A percentile compares a stretch with the other conserved stretches of the same genome.
Conservation (phyloP, 2,797 vertebrate genomes). For the Periophthalmus magnuspinnatus region DNA sequence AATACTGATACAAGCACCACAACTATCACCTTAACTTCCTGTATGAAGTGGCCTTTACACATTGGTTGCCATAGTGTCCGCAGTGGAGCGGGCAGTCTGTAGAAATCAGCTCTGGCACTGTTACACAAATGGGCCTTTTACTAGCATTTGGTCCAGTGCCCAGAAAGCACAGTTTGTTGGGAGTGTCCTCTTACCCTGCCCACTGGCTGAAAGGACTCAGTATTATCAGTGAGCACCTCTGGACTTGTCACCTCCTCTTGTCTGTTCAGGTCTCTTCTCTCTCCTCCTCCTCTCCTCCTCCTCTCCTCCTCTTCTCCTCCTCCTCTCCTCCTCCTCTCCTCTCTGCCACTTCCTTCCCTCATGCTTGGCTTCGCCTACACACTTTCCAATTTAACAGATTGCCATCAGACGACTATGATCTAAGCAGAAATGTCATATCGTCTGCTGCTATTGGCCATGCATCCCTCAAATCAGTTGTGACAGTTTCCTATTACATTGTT, state of each 20-base stretch:
- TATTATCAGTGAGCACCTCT: constrained; percentile 70
- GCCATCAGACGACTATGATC: constrained; percentile 63
- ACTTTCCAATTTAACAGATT: constrained; percentile 60
- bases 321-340: not conserved
- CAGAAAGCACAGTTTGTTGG: constrained; percentile 77
- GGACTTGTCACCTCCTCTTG: constrained; percentile 56
- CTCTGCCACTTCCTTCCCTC: constrained; percentile 21
- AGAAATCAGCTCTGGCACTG: constrained; percentile 67
- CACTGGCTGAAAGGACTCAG: constrained; percentile 69
- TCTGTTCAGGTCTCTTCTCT: constrained; percentile 2
- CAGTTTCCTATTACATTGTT: constrained; percentile 74
- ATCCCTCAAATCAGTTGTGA: constrained; percentile 72
- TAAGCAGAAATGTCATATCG: constrained; percentile 62
- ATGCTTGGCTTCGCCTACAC: constrained; percentile 45
- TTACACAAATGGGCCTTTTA: constrained; percentile 73
- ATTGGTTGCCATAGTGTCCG: constrained; percentile 58
- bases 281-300: not conserved
- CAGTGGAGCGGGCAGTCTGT: constrained; percentile 44
- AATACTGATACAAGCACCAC: constrained; percentile 20
- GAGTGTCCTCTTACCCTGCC: constrained; percentile 72
- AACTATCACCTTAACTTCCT: constrained; percentile 50
- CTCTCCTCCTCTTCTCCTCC: not conserved
- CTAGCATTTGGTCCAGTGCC: constrained; percentile 73
- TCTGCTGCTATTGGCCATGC: constrained; percentile 52
- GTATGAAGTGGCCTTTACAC: constrained; percentile 46